Evolutionary conservation across 2,888 invertebrate genomes (phyloP).

Genomic region (Zygogramma bicolorata): DNA sequence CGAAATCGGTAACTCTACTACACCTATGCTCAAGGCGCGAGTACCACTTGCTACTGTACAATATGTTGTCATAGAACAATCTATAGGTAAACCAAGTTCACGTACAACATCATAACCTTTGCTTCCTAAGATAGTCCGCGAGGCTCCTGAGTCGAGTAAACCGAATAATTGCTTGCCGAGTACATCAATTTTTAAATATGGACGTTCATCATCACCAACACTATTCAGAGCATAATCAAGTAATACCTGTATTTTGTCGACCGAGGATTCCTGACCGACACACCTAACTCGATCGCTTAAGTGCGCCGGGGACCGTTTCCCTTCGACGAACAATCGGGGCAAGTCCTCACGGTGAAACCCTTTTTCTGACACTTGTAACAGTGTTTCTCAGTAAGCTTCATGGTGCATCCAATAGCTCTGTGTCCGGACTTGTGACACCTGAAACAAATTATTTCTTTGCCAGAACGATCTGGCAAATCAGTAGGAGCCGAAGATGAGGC

Average conservation of each 20-base stretch:
- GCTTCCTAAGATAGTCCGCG: neutral
- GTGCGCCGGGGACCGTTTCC: neutral
- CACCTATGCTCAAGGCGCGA: slow-evolving; percentile 17
- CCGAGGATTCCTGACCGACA: neutral
- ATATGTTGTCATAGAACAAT: neutral
- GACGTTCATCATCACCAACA: neutral
- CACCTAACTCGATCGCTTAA: neutral
- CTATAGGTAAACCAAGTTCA: neutral
- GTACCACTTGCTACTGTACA: slow-evolving; percentile 37
- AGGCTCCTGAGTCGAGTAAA: neutral
- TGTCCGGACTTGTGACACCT: slow-evolving; percentile 4
- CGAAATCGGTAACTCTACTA: slow-evolving; percentile 24
- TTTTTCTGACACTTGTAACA: slow-evolving; percentile 8
- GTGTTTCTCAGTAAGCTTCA: neutral
- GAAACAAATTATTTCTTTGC: neutral
- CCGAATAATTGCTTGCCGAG: neutral
- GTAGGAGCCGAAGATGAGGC: neutral
- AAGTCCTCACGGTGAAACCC: slow-evolving; percentile 1
- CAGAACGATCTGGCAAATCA: neutral
- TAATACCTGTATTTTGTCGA: neutral
- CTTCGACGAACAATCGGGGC: neutral
- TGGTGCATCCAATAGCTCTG: neutral
- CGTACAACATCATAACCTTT: neutral
- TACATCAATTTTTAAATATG: neutral
- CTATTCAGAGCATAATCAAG: too few relatives aligned